phyloP scores from a whole-genome alignment of 2,113 vertebrate genomes.

The Antechinus stuartii region DNA sequence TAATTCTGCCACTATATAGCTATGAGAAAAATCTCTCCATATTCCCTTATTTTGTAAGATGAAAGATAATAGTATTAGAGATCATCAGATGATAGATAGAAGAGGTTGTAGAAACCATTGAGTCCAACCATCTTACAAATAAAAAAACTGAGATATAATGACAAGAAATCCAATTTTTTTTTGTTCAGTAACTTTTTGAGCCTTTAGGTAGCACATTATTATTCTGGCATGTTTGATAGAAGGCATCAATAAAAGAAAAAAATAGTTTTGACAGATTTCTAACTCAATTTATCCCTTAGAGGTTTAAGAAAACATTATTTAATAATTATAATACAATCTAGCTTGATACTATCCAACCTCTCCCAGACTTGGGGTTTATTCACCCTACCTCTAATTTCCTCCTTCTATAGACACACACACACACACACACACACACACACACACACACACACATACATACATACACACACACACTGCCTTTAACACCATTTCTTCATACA shows the following conservation, averaged over 20 bases:
- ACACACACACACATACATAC: neutral
- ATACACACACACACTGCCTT: neutral
- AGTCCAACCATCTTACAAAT: neutral
- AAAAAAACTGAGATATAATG: neutral
- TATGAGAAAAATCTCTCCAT: neutral
- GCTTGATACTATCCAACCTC: neutral
- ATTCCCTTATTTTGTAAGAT: neutral
- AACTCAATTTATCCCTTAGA: neutral
- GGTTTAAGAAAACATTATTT: neutral
- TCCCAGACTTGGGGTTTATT: neutral
- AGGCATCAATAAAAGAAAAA: neutral
- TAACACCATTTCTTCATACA: neutral
- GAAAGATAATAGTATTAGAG: neutral
- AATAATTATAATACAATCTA: neutral
- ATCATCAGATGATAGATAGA: neutral
- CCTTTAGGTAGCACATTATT: neutral
- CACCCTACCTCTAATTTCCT: neutral
- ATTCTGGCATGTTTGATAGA: neutral
- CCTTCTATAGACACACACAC: neutral
- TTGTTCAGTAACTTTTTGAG: neutral
- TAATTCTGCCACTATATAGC: neutral
- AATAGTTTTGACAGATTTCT: neutral
- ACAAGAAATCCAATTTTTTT: neutral
- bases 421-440: neutral
- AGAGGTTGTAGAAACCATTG: neutral